Evolutionary conservation across 2,113 vertebrate genomes (phyloP), one percentile per base, ranked within the genome.

Genomic region (Halichoerus grypus): DNA sequence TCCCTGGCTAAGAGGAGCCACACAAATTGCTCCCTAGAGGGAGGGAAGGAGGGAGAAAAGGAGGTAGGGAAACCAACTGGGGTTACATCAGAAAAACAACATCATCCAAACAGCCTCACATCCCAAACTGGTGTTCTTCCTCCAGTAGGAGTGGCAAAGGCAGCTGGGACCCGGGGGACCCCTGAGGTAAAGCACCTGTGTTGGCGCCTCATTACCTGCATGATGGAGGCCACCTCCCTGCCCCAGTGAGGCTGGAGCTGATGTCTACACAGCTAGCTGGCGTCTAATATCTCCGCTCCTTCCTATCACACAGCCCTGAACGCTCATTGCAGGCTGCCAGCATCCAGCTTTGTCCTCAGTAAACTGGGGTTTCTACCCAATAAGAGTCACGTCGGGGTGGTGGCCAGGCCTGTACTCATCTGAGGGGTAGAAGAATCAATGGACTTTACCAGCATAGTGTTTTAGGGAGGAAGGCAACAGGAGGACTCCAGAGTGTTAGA

Each of bases 21-120:
- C 22, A 92, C 51, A 98, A 98, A 98, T 98, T 97, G 97, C 67
- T 95, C 98, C 97, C 97, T 74, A 88, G 97, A 94, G 49, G 74
- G 96, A 97, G 51, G 31, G 42, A 69, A 94, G 67, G 90, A 96
- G 74, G 87, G 94, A 93, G 88, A 83, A 98, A 83, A 15, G 4
- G 94, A 79, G 49, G 9, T 94, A 28, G 59, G 94, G 22, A 97
- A 80, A 96, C 42, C 80, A 81, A 81, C 0, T 67, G 90, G 57
- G 59, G 53, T 98, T 98, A 98, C 98, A 98, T 98, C 98, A 98
- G 80, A 97, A 97, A 8, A 86, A 87, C 93, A 94, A 57, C 93
- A 95, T 26, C 85, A 96, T 72, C 94, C 96, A 95, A 98, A 94
- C 51, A 97, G 88, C n/a, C 71, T 31, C 1, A 0, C 31, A 1